Evolutionary conservation across 2,113 vertebrate species (phyloP), one percentile per base, ranked within the genome.

Genomic region (Prunella himalayana): DNA sequence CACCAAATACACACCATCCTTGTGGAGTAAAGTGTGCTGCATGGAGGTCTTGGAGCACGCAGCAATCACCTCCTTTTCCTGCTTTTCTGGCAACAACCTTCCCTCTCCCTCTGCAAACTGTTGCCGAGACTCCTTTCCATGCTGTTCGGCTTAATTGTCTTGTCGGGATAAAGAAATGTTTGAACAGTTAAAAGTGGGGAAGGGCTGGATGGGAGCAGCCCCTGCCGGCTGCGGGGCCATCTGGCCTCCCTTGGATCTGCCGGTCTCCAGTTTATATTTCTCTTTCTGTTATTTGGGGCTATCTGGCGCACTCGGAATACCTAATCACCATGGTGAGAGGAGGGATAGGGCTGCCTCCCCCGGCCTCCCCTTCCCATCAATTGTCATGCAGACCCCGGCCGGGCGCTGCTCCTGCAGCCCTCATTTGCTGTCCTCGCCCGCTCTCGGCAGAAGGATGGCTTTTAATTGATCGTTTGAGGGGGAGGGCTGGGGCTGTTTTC

Each of bases 91-190:
- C 95, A 87, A 12, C 80, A 70, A 12, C 88, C 88, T 87, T 91
- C 80, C 59, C 6, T n/a, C 88, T 97, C 95, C 50, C 94, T 95
- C 85, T 86, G 92, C 93, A 96, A 96, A 96, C 97, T 96, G 97
- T 97, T 98, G 94, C 90, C 68, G 97, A 97, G 97, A 88, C 97
- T 94, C 96, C 95, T 97, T 97, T 97, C 97, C 96, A 93, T 94
- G 95, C 96, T 92, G 97, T 83, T 96, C 42, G 47, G 96, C 97
- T 98, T 98, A 98, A 98, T 98, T 98, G 98, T 98, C 97, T 97
- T 98, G 97, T 97, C 49, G 96, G 98, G 97, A 98, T 98, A 98
- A 98, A 98, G 97, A 98, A 98, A 98, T 97, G 98, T 98, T 98
- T 98, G 97, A 97, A 97, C 98, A 97, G 97, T 97, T 98, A 97